phyloP scores from a whole-genome alignment of 2,113 vertebrate genomes.

The Athene noctua region DNA sequence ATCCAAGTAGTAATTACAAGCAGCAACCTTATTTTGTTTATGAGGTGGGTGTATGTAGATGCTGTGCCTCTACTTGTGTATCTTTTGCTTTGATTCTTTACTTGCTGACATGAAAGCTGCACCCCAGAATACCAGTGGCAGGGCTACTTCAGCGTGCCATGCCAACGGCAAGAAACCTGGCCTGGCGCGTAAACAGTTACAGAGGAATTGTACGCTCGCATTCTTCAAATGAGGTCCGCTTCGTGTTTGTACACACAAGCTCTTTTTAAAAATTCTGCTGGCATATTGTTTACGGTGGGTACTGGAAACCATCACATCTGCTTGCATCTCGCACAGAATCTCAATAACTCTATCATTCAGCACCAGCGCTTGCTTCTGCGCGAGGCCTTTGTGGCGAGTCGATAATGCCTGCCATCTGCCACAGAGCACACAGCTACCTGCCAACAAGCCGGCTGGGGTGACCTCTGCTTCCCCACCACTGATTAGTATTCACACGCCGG shows the following conservation, averaged over 20 bases:
- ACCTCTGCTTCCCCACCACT: constrained; percentile 79
- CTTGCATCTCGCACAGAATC: constrained; percentile 79
- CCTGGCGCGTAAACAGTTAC: constrained; percentile 47
- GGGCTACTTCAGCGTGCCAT: not conserved
- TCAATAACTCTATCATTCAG: constrained; percentile 82
- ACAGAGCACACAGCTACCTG: constrained; percentile 83
- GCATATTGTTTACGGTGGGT: constrained; percentile 80
- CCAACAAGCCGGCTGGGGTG: constrained; percentile 78
- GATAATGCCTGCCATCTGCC: constrained; percentile 87
- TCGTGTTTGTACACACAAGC: constrained; percentile 79
- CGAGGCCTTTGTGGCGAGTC: constrained; percentile 80
- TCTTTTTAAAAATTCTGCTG: constrained; percentile 79
- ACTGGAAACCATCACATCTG: constrained; percentile 82
- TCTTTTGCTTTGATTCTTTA: not conserved
- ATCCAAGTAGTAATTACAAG: not conserved
- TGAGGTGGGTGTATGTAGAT: not conserved
- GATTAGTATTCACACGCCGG: constrained; percentile 81
- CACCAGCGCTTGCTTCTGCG: constrained; percentile 67
- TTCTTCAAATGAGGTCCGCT: constrained; percentile 62
- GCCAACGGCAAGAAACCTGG: not conserved
- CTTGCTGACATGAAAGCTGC: not conserved
- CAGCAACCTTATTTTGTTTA: not conserved
- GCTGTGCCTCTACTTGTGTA: accelerated
- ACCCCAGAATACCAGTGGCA: not conserved
- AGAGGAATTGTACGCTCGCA: constrained; percentile 7